These are phyloP conservation scores for Drosophila percnosoma DNA, from an alignment of 2,888 invertebrate species.

Conservation along the genomic window DNA sequence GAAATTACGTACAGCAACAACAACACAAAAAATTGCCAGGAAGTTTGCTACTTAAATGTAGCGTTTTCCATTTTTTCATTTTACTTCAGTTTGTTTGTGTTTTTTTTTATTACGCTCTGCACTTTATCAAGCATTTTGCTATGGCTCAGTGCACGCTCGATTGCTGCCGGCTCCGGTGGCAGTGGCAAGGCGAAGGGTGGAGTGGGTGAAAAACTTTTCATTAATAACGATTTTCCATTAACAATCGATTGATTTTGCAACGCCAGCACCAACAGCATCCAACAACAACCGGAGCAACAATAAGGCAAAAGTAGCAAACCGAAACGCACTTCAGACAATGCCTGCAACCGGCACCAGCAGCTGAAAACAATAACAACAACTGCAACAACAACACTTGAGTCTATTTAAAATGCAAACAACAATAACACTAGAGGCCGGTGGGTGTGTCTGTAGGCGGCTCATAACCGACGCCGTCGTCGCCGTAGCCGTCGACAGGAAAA, in stretches of 20 bases:
- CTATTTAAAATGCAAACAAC: constrained; percentile 81
- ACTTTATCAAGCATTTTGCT: constrained; percentile 83
- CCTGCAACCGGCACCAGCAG: constrained; percentile 63
- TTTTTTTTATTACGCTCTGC: constrained; percentile 62
- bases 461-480: constrained; percentile 68
- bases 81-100: constrained; percentile 9
- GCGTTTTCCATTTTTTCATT: constrained; percentile 57
- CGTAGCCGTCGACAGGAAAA: constrained; percentile 73
- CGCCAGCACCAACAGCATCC: constrained; percentile 62
- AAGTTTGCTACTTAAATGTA: constrained; percentile 77
- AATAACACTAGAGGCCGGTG: constrained; percentile 60
- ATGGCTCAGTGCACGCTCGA: constrained; percentile 81
- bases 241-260: constrained; percentile 85
- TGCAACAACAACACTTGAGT: constrained; percentile 73
- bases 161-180: constrained; percentile 47
- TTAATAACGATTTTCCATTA: constrained; percentile 85
- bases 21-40: constrained; percentile 26
- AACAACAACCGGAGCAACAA: constrained; percentile 46
- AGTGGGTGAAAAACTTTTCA: constrained; percentile 80
- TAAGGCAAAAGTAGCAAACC: constrained; percentile 68
- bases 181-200: background rate
- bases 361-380: constrained; percentile 37
- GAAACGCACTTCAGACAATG: constrained; percentile 80
- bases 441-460: constrained; percentile 55
- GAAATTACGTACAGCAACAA: constrained; percentile 75